These are phyloP conservation scores for Fulica atra DNA, from an alignment of 2,113 vertebrate species.

Conservation along the genomic window DNA sequence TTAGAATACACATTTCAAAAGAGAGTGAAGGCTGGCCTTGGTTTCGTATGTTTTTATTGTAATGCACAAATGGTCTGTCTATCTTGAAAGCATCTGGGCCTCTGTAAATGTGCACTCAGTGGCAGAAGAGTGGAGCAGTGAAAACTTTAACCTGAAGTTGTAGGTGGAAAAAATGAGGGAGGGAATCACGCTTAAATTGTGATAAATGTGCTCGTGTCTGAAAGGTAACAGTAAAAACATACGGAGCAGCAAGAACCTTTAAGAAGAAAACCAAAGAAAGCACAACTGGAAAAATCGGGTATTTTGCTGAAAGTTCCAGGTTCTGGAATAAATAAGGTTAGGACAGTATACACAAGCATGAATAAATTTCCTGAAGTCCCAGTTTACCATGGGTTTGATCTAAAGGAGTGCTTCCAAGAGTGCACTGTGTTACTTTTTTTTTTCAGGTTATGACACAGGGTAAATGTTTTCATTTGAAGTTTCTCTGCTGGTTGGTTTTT, in stretches of 20 bases:
- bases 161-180: not conserved
- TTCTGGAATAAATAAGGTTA: not conserved
- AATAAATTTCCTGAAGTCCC: not conserved
- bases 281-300: not conserved
- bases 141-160: not conserved
- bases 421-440: not conserved
- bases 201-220: not conserved
- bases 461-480: not conserved
- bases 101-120: not conserved
- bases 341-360: not conserved
- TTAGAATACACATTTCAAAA: not conserved
- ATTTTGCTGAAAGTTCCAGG: not conserved
- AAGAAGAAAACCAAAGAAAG: not conserved
- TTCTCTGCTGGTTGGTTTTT: not conserved
- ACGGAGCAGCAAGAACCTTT: not conserved
- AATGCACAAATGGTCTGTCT: not conserved
- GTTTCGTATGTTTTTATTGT: not conserved
- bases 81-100: not conserved
- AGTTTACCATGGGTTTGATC: not conserved
- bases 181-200: not conserved
- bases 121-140: not conserved
- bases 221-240: not conserved
- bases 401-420: conserved; percentile 8
- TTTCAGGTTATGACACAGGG: not conserved
- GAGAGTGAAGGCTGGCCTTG: not conserved